Conservation (phyloP, 2,113 vertebrate species). For the Myrmecophaga tridactyla region DNA sequence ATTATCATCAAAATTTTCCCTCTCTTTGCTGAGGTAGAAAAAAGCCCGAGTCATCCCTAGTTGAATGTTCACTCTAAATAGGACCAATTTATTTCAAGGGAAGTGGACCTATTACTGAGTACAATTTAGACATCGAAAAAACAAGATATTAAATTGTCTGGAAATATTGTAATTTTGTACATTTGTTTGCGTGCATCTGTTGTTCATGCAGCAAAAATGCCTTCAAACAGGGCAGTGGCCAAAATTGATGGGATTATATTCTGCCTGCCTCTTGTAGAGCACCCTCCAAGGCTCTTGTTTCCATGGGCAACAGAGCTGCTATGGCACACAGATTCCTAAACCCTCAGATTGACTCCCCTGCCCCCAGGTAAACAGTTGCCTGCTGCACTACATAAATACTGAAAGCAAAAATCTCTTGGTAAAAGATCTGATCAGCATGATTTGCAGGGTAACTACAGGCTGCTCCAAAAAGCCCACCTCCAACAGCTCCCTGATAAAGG, state of each 20-base stretch:
- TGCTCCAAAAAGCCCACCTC: slow-evolving; percentile 58
- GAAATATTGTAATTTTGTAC: background rate
- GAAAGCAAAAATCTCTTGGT: slow-evolving; percentile 73
- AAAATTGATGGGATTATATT: slow-evolving; percentile 51
- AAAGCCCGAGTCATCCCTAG: background rate
- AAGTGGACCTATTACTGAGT: background rate
- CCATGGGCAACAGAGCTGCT: slow-evolving; percentile 77
- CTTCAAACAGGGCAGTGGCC: background rate
- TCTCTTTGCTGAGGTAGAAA: background rate
- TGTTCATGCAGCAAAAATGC: background rate
- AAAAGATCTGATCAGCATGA: slow-evolving; percentile 77
- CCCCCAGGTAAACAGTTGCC: slow-evolving; percentile 80
- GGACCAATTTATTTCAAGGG: slow-evolving; percentile 46
- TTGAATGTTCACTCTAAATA: slow-evolving; percentile 30
- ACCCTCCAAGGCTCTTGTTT: slow-evolving; percentile 79
- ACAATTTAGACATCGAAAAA: background rate
- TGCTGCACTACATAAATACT: slow-evolving; percentile 78
- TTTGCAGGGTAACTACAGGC: slow-evolving; percentile 55
- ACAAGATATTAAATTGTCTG: background rate
- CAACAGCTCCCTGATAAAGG: slow-evolving; percentile 41
- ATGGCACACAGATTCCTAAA: slow-evolving; percentile 67
- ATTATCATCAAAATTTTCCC: background rate
- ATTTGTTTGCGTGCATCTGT: background rate
- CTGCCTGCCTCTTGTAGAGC: background rate
- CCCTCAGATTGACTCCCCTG: slow-evolving; percentile 74